Base-by-base conservation (phyloP, 1,140 invertebrate species). In the Drosophila ohnishii region DNA sequence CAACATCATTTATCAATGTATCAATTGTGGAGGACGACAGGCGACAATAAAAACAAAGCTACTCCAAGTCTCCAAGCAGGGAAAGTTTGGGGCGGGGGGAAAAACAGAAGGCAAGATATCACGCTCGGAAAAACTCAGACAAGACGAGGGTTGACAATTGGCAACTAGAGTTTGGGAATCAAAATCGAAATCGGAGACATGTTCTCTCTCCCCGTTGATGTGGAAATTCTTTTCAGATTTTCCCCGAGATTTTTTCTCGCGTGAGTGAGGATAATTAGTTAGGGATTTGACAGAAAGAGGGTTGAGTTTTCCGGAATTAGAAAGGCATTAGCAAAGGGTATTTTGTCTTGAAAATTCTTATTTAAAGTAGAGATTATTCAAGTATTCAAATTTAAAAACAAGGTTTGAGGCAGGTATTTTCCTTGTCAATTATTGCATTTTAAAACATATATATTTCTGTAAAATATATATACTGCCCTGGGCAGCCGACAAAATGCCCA, bases 1-100 rank as follows among this genome's bases (percentile, higher is more conserved):
- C 56, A 69, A 69, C 79, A 82, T 86, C 83, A 86, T 86, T 86
- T 86, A 87, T 86, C 83, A 87, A 86, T 79, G 76, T 75, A 79
- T 77, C 79, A 86, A 86, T 86, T 78, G 83, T 37, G 71, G 60
- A 47, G 75, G 56, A 60, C 66, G 83, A 82, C 83, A 86, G 82
- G 51, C 78, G 61, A 79, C 82, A 86, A 78, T 79, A 73, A 82
- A 87, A 86, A 87, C 82, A 86, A 78, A 69, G 56, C 65, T 42
- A 57, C 65, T 69, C 35, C 30, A 39, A 35, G 55, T 13, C 22
- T 3, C n/a, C n/a, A n/a, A 37, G 10, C 2, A 22, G 25, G 30
- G 13, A 39, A 19, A 44, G n/a, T 6, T 5, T 1, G 9, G 34
- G 45, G 19, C 4, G 14, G 16, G 11, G 16, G 40, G n/a, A 56